Evolutionary conservation across 2,797 vertebrate genomes (phyloP).

Genomic region (Tauraco hartlaubi): DNA sequence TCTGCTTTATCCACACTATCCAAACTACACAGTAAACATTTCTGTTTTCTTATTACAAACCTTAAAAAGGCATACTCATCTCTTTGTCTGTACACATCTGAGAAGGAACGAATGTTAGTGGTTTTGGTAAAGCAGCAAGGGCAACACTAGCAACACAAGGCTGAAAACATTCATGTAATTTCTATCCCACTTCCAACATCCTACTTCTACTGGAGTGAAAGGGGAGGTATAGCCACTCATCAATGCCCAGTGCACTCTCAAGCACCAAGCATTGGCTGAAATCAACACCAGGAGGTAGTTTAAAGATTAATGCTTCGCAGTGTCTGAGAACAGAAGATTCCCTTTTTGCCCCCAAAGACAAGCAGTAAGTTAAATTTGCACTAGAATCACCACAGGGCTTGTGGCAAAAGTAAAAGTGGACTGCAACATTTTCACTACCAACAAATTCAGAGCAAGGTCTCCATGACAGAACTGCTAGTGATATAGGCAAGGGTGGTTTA

Average conservation of each 20-base stretch:
- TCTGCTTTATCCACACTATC: background rate
- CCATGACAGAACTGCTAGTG: background rate
- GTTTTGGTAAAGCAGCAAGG: background rate
- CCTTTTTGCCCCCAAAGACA: background rate
- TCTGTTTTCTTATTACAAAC: background rate
- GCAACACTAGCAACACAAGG: background rate
- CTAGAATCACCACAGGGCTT: background rate
- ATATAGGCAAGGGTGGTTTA: background rate
- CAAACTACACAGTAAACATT: background rate
- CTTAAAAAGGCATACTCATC: background rate
- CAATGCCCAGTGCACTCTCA: background rate
- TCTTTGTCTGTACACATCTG: background rate
- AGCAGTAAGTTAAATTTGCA: background rate
- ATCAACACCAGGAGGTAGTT: background rate
- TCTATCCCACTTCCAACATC: background rate
- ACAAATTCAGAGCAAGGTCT: background rate
- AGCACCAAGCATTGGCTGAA: accelerated
- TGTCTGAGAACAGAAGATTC: background rate
- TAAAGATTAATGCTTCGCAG: background rate
- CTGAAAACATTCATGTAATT: background rate
- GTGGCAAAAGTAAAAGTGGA: background rate
- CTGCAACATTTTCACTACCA: background rate
- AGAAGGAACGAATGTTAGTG: background rate
- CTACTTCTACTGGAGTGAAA: background rate
- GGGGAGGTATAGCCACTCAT: background rate